Base-by-base conservation (phyloP, 2,113 vertebrate species). In the Acanthochromis polyacanthus region DNA sequence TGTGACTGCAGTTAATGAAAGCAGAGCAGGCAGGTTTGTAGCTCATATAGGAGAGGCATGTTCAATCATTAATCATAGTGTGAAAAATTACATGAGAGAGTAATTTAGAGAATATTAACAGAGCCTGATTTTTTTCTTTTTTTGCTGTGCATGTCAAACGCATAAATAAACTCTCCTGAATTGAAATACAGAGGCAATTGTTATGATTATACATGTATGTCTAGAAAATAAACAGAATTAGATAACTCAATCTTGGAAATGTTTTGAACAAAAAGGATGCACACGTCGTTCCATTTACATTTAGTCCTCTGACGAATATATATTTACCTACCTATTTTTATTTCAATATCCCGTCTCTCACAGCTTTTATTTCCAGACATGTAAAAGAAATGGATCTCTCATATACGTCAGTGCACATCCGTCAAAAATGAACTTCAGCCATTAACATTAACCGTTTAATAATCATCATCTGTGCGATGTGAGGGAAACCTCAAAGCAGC, bases 171-270 rank as follows among this genome's bases (percentile, higher is more conserved):
- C 56, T 43, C 36, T 43, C 20, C 36, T 3, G 45, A 43, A 61
- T 68, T 45, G 9, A 62, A 79, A 81, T 70, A 83, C 81, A 52
- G 16, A 69, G 59, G 55, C 55, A 80, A 61, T 75, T 67, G 75
- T 68, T 74, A 51, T 63, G 61, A 80, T 78, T 68, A 28, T 48
- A 9, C 60, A 78, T 87, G 66, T 40, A 63, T 32, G 48, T 3
- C 17, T 45, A 43, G 64, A 74, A 52, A 65, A 17, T 43, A 66
- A 60, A 74, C 17, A 57, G 51, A 55, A 57, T 72, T 69, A 25
- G 38, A 78, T 77, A 22, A 70, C 67, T 82, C 76, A 83, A 63
- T 82, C 70, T 71, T 81, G 72, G 25, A 80, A 69, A 78, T 73
- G 59, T 20, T 23, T 53, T 2, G 25, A 84, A 83, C 84, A 46